Conservation (phyloP, 1,140 invertebrate genomes). For the Zaprionus ornatus region DNA sequence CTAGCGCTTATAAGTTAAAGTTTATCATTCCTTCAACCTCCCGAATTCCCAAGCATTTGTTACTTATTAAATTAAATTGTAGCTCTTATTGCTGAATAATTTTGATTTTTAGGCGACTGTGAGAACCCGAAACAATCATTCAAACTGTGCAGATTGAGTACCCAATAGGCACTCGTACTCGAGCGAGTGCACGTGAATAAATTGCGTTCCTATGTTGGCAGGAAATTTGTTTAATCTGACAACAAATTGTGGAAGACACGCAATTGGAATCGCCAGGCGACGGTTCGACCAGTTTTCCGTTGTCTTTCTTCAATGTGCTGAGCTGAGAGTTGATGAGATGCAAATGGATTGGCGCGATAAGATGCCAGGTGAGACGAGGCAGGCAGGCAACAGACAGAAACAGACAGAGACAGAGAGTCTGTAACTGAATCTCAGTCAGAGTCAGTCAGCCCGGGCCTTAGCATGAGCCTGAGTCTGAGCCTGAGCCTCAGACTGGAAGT, state of each 20-base stretch:
- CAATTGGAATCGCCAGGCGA: conserved; percentile 55
- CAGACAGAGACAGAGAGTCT: conserved; percentile 14
- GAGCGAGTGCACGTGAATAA: conserved; percentile 40
- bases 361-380: conserved; percentile 45
- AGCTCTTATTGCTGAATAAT: neutral
- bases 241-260: conserved; percentile 81
- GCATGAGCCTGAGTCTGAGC: conserved; percentile 17
- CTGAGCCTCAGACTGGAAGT: conserved; percentile 31
- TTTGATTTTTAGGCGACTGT: neutral
- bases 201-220: conserved; percentile 74
- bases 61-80: neutral
- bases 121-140: conserved; percentile 29
- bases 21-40: too few species aligned
- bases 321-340: conserved; percentile 75
- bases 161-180: conserved; percentile 13
- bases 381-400: conserved; percentile 12
- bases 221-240: conserved; percentile 79
- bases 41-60: neutral
- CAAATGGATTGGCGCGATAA: conserved; percentile 78
- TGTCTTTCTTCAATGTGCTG: conserved; percentile 34
- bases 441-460: conserved; percentile 9
- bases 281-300: conserved; percentile 32
- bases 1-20: too few species aligned
- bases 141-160: conserved; percentile 1
- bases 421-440: conserved; percentile 16